phyloP scores from a whole-genome alignment of 1,140 invertebrate genomes.

The Oreohelix idahoensis region DNA sequence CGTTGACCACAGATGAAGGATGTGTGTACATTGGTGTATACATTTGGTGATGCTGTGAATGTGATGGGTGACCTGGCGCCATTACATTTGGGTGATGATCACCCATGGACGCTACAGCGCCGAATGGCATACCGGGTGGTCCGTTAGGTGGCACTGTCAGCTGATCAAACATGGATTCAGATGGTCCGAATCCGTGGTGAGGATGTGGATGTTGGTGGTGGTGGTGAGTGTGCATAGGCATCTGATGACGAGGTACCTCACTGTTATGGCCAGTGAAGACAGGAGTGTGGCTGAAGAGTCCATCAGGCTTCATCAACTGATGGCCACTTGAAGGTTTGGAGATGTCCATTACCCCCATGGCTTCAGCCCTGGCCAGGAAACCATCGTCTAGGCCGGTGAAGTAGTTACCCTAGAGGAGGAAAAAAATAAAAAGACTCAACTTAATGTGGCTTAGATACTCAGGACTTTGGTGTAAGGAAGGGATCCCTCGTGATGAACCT shows the following conservation, averaged over 20 bases:
- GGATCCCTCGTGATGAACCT: too few species aligned
- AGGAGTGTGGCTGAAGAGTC: conserved; percentile 87
- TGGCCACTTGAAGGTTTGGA: conserved; percentile 75
- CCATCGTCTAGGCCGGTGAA: conserved; percentile 91
- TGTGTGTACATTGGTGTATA: conserved; percentile 55
- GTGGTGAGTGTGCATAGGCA: conserved; percentile 73
- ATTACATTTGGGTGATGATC: conserved; percentile 63
- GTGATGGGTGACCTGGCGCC: conserved; percentile 12
- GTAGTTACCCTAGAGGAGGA: conserved; percentile 85
- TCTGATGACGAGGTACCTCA: conserved; percentile 78
- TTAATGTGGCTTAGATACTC: not conserved
- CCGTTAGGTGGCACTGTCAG: conserved; percentile 51
- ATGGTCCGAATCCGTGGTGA: conserved; percentile 66
- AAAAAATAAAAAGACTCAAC: not conserved
- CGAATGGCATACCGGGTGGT: conserved; percentile 59
- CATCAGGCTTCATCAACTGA: conserved; percentile 90
- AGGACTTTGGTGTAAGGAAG: too few species aligned
- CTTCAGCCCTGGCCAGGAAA: conserved; percentile 92
- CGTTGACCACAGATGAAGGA: conserved; percentile 49
- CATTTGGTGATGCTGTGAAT: conserved; percentile 75
- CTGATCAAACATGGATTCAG: conserved; percentile 69
- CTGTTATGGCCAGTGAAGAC: conserved; percentile 81
- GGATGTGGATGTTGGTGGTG: conserved; percentile 71
- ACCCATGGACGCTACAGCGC: conserved; percentile 61
- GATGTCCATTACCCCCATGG: conserved; percentile 91